Base-by-base conservation (phyloP, 2,113 vertebrate genomes). In the Nematolebias whitei region DNA sequence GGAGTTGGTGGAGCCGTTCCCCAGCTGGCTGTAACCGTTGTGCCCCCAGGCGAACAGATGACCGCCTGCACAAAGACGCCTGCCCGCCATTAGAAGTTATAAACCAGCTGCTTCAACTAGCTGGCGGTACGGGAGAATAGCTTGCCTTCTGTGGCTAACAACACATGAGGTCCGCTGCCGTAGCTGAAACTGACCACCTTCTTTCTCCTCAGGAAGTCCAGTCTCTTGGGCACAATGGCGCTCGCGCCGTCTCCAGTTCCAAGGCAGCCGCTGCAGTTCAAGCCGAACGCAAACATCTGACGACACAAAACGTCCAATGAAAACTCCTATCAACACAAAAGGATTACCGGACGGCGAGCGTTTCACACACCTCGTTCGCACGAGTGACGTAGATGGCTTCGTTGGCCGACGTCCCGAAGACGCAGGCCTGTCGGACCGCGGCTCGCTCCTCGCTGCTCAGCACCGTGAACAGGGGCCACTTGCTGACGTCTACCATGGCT, bases 21-120 rank as follows among this genome's bases (percentile, higher is more conserved):
- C 96, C 72, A 98, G 89, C 38, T 98, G 97, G 89, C 95, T 97
- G 77, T 98, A 97, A 63, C 95, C 95, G 48, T 98, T 98, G 83
- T 98, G 96, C 1, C 96, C 97, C 97, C 97, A 98, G 2, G 95
- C 94, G 65, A 93, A 98, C 41, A 98, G 89, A 74, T 95, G 94
- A 32, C 97, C 96, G 71, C 95, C 97, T 98, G 88, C 3, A 74
- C 18, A 0, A 12, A 12, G 16, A n/a, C 18, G 24, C 9, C 13
- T 22, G 47, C 23, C 11, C 10, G 8, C 10, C 12, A 12, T 22
- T 47, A 47, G 44, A 19, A 20, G 10, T 20, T 6, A 35, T 35
- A 6, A 8, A 29, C 26, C 3, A 7, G 26, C 26, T 29, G 26
- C n/a, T n/a, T n/a, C n/a, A n/a, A n/a, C n/a, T n/a, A n/a, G n/a